phyloP scores from a whole-genome alignment of 1,140 invertebrate species.

The Xylocopa sonorina region DNA sequence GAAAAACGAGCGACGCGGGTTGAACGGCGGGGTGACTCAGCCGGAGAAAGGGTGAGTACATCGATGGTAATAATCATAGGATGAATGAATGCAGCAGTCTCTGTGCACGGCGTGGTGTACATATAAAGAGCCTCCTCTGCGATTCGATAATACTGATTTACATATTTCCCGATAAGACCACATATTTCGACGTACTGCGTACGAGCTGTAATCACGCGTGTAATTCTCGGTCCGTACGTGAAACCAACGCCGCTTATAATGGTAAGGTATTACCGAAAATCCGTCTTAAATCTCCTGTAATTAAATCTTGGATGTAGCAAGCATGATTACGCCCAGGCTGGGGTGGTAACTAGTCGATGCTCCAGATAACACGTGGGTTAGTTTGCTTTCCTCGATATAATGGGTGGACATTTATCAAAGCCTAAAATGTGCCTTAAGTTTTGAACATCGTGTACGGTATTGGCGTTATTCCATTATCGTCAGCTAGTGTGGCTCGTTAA shows the following conservation, averaged over 20 bases:
- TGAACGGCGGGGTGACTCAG: not conserved
- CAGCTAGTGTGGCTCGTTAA: not conserved
- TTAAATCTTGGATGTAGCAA: constrained; percentile 30
- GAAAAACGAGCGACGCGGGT: not conserved
- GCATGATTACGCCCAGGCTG: not conserved
- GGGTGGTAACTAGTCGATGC: not conserved
- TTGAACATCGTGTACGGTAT: not conserved
- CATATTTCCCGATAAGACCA: constrained; percentile 64
- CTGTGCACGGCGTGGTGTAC: not conserved
- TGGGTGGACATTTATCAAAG: constrained; percentile 3
- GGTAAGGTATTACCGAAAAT: constrained; percentile 32
- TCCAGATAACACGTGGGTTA: not conserved
- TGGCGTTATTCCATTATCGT: not conserved
- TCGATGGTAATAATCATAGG: constrained; percentile 31
- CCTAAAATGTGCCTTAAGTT: constrained; percentile 28
- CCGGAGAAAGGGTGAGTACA: constrained; percentile 38
- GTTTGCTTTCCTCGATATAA: constrained; percentile 37
- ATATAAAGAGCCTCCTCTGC: constrained; percentile 41
- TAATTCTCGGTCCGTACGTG: constrained; percentile 52
- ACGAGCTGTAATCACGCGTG: constrained; percentile 55
- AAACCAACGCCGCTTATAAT: constrained; percentile 1
- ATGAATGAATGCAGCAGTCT: constrained; percentile 47
- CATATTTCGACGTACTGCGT: constrained; percentile 54
- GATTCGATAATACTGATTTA: constrained; percentile 65
- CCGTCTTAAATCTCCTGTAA: constrained; percentile 47